Evolutionary conservation across 2,888 invertebrate genomes (phyloP).

Genomic region (Agrochola macilenta): DNA sequence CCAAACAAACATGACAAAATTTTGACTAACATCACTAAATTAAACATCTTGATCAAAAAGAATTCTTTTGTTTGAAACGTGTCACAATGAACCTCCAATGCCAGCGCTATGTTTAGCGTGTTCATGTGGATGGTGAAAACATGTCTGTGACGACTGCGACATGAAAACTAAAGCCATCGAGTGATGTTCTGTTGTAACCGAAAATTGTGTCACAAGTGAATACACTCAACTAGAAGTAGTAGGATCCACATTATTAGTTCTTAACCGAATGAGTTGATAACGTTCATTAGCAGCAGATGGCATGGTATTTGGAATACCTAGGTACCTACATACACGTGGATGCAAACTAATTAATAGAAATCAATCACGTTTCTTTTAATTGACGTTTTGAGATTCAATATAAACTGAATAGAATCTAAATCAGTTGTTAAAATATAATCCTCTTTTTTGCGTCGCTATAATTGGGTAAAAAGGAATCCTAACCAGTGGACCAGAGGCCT

Average conservation of each 20-base stretch:
- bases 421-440: not conserved
- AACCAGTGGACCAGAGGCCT: no score
- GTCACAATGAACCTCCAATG: conserved; percentile 22
- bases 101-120: conserved; percentile 50
- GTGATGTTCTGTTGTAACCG: conserved; percentile 31
- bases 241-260: not conserved
- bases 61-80: not conserved
- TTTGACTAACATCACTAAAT: conserved; percentile 5
- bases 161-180: conserved; percentile 34
- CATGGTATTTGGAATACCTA: no score
- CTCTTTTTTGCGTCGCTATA: no score
- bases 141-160: conserved; percentile 41
- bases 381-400: no score
- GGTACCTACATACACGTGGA: no score
- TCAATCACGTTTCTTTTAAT: not conserved
- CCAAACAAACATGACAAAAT: not conserved
- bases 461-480: not conserved
- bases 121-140: conserved; percentile 47
- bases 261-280: not conserved
- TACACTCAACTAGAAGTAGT: not conserved
- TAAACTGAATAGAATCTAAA: not conserved
- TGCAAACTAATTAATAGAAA: not conserved
- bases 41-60: not conserved
- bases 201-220: conserved; percentile 33
- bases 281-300: not conserved